Conservation (phyloP, 2,797 vertebrate genomes). For the Morelia viridis region DNA sequence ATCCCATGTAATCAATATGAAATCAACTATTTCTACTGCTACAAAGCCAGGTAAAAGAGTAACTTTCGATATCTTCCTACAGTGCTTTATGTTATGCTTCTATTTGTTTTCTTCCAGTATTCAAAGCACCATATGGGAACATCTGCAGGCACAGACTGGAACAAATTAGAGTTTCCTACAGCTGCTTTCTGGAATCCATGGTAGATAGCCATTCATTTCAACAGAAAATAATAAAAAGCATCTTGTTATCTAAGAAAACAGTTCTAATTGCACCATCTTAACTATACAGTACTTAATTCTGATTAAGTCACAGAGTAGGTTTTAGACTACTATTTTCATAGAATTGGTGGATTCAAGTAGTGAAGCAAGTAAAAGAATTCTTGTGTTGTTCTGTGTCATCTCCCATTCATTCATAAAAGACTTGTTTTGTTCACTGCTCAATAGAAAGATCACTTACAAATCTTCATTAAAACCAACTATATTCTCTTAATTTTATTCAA, state of each 20-base stretch:
- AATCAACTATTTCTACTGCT: background rate
- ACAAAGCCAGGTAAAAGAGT: background rate
- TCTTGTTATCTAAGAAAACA: conserved; percentile 24
- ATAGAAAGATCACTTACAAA: background rate
- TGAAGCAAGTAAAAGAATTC: background rate
- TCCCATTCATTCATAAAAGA: background rate
- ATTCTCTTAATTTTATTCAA: background rate
- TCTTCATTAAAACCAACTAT: background rate
- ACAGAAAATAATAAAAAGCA: background rate
- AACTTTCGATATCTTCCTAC: background rate
- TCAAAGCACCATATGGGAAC: background rate
- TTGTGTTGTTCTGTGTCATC: background rate
- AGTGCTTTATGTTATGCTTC: background rate
- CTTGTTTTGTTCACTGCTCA: background rate
- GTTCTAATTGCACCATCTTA: background rate
- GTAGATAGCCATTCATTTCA: background rate
- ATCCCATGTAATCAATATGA: background rate
- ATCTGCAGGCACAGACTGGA: conserved; percentile 1
- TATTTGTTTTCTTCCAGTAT: background rate
- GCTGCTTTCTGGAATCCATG: conserved; percentile 14
- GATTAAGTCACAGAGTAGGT: background rate
- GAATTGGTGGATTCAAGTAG: background rate
- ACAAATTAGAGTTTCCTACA: conserved; percentile 29
- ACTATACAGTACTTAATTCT: background rate
- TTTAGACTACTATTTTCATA: background rate